phyloP scores from a whole-genome alignment of 37 sponge, comb jelly and placozoan species.

The Agelas oroides region DNA sequence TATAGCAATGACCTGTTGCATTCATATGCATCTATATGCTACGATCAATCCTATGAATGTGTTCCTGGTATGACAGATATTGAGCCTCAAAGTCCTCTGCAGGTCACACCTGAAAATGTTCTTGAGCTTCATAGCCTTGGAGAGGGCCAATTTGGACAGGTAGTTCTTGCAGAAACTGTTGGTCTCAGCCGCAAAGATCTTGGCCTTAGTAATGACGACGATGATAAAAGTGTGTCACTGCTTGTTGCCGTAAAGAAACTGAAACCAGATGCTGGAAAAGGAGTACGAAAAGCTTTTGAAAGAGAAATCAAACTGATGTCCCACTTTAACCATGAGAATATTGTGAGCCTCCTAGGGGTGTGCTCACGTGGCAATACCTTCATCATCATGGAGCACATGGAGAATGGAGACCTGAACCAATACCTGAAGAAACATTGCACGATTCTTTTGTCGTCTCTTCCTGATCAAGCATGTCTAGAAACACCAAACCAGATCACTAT shows the following conservation, averaged over 20 bases:
- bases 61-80: too few relatives aligned
- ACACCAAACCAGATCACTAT: neutral
- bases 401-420: constrained; percentile 53
- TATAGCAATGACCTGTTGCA: too few relatives aligned
- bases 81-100: too few relatives aligned
- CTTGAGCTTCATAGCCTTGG: constrained; percentile 37
- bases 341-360: constrained; percentile 59
- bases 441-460: neutral
- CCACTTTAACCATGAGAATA: constrained; percentile 56
- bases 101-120: constrained; percentile 18
- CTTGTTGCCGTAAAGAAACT: constrained; percentile 74
- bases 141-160: constrained; percentile 67
- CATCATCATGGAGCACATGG: constrained; percentile 88
- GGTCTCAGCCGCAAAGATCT: constrained; percentile 59
- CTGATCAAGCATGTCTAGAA: too few relatives aligned
- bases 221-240: constrained; percentile 30
- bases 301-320: constrained; percentile 74
- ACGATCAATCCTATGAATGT: too few relatives aligned
- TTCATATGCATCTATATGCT: too few relatives aligned
- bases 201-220: constrained; percentile 13
- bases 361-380: constrained; percentile 35
- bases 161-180: constrained; percentile 53
- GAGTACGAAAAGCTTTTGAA: constrained; percentile 35
- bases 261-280: constrained; percentile 47
- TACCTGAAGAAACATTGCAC: constrained; percentile 7